A percentile compares a stretch with the other conserved stretches of the same genome.
These are phyloP conservation scores for Rugalucina vietnamica DNA, from an alignment of 2,888 invertebrate genomes.

Conservation along the genomic window DNA sequence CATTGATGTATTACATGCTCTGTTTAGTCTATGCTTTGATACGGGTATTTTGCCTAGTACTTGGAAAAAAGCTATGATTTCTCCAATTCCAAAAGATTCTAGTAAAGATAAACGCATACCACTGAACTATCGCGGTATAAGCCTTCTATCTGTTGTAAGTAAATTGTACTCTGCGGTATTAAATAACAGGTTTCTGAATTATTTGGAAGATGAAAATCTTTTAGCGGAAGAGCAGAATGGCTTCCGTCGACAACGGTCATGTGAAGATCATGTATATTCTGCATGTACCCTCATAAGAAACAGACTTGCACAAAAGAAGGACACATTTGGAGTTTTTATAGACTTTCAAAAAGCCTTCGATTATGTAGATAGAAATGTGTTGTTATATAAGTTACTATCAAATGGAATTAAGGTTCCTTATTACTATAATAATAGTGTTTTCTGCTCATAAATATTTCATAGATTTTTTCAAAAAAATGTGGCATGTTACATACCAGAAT, in stretches of 20 bases:
- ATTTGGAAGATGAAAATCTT: not conserved
- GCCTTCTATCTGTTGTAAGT: not conserved
- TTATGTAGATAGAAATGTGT: conserved; percentile 23
- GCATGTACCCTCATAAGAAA: not conserved
- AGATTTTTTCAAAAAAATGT: too few relatives aligned
- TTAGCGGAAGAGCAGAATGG: not conserved
- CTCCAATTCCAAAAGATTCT: conserved; percentile 14
- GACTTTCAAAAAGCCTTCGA: conserved; percentile 20
- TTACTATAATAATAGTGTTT: too few relatives aligned
- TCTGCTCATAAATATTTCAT: too few relatives aligned
- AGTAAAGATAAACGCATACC: conserved; percentile 12
- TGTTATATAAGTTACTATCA: conserved; percentile 21
- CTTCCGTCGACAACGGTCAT: not conserved
- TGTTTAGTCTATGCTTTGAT: conserved; percentile 8
- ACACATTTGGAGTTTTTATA: conserved; percentile 21
- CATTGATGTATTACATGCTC: not conserved
- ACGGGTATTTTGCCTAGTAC: not conserved
- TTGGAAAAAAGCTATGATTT: conserved; percentile 3
- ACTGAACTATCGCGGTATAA: conserved; percentile 13
- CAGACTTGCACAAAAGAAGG: conserved; percentile 4
- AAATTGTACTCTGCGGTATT: conserved; percentile 13
- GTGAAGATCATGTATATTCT: conserved; percentile 1
- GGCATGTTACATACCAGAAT: too few relatives aligned
- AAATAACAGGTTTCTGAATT: not conserved
- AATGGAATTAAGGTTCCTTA: too few relatives aligned